Base-by-base conservation (phyloP, 2,113 vertebrate genomes). In the Cyprinodon variegatus region DNA sequence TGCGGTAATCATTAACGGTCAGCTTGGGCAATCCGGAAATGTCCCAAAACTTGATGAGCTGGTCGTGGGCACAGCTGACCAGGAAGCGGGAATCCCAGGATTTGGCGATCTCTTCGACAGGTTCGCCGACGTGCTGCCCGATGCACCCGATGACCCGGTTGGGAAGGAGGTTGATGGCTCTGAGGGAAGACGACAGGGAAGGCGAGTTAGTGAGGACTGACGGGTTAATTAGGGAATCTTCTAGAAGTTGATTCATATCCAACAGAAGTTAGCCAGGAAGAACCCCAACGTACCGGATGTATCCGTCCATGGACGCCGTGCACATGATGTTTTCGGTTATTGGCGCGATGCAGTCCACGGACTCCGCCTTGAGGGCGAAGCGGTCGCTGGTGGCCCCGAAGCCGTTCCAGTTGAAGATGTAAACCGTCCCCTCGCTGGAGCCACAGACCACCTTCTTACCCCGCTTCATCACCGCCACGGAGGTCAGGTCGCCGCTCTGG, bases 331-430 rank as follows among this genome's bases (percentile, higher is more conserved):
- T 97, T 76, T 98, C 97, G 0, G 93, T 97, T 71, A 99, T 6
- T 0, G 97, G 95, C 53, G 94, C 86, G 85, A 99, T 95, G 90
- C 96, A 96, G 85, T 99, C 97, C 0, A 99, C 86, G 0, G 97
- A 97, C 89, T 98, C 97, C 0, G 96, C 96, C 90, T 94, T 93
- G 68, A 97, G 41, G 0, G 96, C 94, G 38, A 99, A 99, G 57
- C 97, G 96, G 83, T 99, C 98, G 3, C 98, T 99, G 72, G 97
- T 95, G 0, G 97, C 98, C 1, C 97, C 98, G 0, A 99, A 99
- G 40, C 96, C 97, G 0, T 97, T 91, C 98, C 98, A 99, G 91
- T 99, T 99, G 87, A 99, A 99, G 88, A 99, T 95, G 90, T 98
- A 98, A 75, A 99, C 73, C 36, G 94, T 97, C 2, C 97, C 98